Evolutionary conservation across 2,888 invertebrate genomes (phyloP).

Genomic region (Steromphala cineraria): DNA sequence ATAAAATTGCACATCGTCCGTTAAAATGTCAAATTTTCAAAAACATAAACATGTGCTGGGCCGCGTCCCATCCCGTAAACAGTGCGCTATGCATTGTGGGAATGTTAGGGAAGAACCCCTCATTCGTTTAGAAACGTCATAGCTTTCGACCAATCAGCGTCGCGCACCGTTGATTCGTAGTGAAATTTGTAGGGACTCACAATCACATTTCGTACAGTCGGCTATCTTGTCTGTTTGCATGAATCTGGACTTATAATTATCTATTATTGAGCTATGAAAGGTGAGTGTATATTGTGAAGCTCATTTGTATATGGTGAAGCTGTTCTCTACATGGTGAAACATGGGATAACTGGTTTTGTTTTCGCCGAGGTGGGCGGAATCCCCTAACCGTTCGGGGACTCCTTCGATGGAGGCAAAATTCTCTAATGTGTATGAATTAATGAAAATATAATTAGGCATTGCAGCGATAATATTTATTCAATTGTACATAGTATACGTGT

Average conservation of each 20-base stretch:
- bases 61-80: neutral
- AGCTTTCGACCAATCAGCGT: constrained; percentile 1
- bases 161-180: constrained; percentile 12
- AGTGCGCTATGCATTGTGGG: constrained; percentile 13
- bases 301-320: neutral
- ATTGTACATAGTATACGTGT: neutral
- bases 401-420: neutral
- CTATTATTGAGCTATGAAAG: neutral
- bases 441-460: neutral
- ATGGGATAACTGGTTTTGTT: neutral
- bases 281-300: neutral
- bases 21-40: constrained; percentile 19
- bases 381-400: neutral
- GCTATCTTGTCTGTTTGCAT: constrained; percentile 19
- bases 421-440: neutral
- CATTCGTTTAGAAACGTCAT: constrained; percentile 14
- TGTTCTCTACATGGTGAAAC: neutral
- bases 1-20: neutral
- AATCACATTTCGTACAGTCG: neutral
- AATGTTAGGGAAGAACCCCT: neutral
- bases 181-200: neutral
- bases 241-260: constrained; percentile 4
- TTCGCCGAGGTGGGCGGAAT: constrained; percentile 8
- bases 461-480: neutral
- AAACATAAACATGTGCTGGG: neutral